A percentile compares a stretch with the other conserved stretches of the same genome.
Conservation (phyloP, 2,888 invertebrate genomes). For the Epiblema foenella region DNA sequence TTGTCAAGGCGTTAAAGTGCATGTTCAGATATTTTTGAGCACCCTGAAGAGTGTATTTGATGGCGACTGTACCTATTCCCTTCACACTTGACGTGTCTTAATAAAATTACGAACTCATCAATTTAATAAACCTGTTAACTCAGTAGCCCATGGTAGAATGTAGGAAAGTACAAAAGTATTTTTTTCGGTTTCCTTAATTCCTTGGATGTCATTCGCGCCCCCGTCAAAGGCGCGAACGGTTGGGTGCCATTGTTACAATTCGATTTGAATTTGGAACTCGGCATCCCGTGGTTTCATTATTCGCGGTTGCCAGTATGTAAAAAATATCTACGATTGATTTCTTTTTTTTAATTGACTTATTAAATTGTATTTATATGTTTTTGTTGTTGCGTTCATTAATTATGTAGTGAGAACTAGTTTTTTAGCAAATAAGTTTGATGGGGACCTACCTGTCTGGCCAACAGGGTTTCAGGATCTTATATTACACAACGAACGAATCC, state of each 20-base stretch:
- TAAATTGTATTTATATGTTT: conserved; percentile 51
- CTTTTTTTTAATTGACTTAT: conserved; percentile 58
- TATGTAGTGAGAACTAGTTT: conserved; percentile 17
- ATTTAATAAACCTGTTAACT: conserved; percentile 66
- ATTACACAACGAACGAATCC: no score
- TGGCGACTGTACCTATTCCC: no score
- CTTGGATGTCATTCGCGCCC: conserved; percentile 71
- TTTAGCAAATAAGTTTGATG: conserved; percentile 1
- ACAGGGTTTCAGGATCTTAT: background rate
- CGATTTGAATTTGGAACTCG: conserved; percentile 76
- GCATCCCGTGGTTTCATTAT: conserved; percentile 77
- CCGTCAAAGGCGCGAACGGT: conserved; percentile 71
- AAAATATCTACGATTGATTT: conserved; percentile 70
- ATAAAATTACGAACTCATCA: conserved; percentile 59
- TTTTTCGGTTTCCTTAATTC: conserved; percentile 63
- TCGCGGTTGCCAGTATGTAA: conserved; percentile 77
- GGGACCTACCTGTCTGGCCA: background rate
- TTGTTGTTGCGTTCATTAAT: conserved; percentile 35
- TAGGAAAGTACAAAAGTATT: conserved; percentile 58
- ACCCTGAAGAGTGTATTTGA: no score
- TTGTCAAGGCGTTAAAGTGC: no score
- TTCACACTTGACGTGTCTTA: conserved; percentile 55
- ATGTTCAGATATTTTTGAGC: no score
- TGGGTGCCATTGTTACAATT: conserved; percentile 76
- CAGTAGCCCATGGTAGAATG: conserved; percentile 70